Evolutionary conservation across 2,113 vertebrate genomes (phyloP).

Genomic region (Crotalus horridus): DNA sequence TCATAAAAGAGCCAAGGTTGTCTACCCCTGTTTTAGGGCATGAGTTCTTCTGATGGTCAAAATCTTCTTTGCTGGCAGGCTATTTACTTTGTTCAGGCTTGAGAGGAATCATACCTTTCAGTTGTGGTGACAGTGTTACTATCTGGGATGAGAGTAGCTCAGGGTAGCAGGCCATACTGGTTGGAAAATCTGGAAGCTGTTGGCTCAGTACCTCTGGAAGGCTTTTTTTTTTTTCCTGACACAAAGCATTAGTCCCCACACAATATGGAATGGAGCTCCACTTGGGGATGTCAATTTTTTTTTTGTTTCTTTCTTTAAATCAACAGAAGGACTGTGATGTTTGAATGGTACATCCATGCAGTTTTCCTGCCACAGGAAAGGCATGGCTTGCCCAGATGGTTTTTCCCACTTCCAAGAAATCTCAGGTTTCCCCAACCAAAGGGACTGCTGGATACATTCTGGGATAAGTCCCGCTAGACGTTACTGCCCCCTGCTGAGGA

Average conservation of each 20-base stretch:
- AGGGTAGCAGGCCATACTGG: background rate
- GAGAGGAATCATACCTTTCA: background rate
- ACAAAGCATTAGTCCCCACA: background rate
- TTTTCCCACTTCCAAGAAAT: background rate
- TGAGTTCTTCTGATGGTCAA: background rate
- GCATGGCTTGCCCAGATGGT: background rate
- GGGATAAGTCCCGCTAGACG: background rate
- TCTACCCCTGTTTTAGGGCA: background rate
- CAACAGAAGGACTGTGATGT: background rate
- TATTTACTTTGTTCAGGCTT: background rate
- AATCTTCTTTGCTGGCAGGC: background rate
- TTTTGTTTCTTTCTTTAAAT: background rate
- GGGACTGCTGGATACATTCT: background rate
- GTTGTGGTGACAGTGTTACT: background rate
- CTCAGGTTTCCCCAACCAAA: background rate
- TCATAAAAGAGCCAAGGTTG: too few relatives aligned
- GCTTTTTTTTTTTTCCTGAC: background rate
- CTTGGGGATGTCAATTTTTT: background rate
- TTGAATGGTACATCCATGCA: background rate
- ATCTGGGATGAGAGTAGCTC: background rate
- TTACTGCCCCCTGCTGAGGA: background rate
- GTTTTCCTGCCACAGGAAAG: background rate
- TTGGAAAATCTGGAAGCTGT: background rate
- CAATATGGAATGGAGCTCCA: background rate
- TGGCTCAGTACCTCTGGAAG: background rate